Conservation (phyloP, 2,888 invertebrate genomes). For the Spialia ferax region DNA sequence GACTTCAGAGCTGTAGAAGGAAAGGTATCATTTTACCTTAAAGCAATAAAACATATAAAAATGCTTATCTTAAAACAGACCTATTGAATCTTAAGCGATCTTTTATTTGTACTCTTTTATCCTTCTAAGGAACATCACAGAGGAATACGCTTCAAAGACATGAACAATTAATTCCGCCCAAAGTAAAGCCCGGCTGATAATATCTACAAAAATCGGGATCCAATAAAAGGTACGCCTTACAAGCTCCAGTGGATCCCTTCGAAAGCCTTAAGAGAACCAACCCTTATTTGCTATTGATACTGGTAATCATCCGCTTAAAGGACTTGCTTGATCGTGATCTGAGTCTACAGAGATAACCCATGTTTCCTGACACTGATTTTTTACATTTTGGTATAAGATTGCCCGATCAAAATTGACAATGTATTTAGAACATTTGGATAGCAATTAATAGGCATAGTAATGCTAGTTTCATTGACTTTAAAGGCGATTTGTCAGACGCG, state of each 20-base stretch:
- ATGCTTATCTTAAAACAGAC: background rate
- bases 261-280: slow-evolving; percentile 70
- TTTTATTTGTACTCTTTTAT: slow-evolving; percentile 8
- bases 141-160: slow-evolving; percentile 4
- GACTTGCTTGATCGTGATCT: slow-evolving; percentile 44
- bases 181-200: slow-evolving; percentile 45
- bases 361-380: no score
- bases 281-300: slow-evolving; percentile 84
- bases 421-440: no score
- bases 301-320: slow-evolving; percentile 69
- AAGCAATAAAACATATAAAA: background rate
- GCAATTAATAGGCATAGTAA: no score
- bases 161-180: slow-evolving; percentile 32
- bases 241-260: slow-evolving; percentile 65
- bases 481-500: no score
- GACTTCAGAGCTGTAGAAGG: background rate
- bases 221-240: slow-evolving; percentile 67
- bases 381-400: no score
- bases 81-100: background rate
- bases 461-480: no score
- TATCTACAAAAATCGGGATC: slow-evolving; percentile 53
- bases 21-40: background rate
- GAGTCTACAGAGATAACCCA: background rate
- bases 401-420: no score
- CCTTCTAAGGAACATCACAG: slow-evolving; percentile 5